These are phyloP conservation scores for Mimumesa dahlbomi DNA, from an alignment of 2,888 invertebrate genomes.

Conservation along the genomic window DNA sequence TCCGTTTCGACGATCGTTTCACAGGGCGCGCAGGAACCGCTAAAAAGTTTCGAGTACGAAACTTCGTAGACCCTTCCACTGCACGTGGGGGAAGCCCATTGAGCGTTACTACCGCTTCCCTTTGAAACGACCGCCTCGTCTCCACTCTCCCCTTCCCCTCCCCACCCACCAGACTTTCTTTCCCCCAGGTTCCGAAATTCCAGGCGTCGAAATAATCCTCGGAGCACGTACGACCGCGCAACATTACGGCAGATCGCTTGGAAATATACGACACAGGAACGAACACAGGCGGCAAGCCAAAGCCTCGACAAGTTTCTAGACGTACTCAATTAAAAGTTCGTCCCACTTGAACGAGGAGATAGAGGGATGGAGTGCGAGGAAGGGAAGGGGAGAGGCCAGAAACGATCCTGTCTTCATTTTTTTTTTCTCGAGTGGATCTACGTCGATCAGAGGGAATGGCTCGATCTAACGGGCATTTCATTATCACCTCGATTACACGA, in stretches of 20 bases:
- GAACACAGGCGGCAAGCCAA: conserved; percentile 47
- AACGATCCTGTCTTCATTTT: conserved; percentile 36
- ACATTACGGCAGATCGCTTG: conserved; percentile 6
- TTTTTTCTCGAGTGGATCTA: conserved; percentile 34
- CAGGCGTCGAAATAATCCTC: conserved; percentile 38
- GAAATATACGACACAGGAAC: conserved; percentile 19
- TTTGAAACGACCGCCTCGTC: no score
- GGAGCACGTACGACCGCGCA: conserved; percentile 36
- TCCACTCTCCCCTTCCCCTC: not conserved
- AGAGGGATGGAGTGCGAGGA: not conserved
- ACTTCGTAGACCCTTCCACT: conserved; percentile 23
- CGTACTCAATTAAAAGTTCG: conserved; percentile 64
- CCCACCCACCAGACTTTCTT: not conserved
- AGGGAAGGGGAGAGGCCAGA: not conserved
- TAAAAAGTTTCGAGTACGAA: conserved; percentile 9
- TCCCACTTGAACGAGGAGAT: conserved; percentile 28
- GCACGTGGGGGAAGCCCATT: conserved; percentile 5
- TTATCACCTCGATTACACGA: conserved; percentile 49
- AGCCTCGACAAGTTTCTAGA: conserved; percentile 60
- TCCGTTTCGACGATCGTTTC: no score
- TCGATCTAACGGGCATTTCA: conserved; percentile 39
- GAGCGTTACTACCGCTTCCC: no score
- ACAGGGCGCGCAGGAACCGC: not conserved
- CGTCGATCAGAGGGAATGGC: conserved; percentile 28
- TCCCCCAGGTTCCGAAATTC: conserved; percentile 11